A percentile compares a stretch with the other conserved stretches of the same genome.
phyloP scores from a whole-genome alignment of 2,113 vertebrate genomes.

The Notarius quadriscutis region DNA sequence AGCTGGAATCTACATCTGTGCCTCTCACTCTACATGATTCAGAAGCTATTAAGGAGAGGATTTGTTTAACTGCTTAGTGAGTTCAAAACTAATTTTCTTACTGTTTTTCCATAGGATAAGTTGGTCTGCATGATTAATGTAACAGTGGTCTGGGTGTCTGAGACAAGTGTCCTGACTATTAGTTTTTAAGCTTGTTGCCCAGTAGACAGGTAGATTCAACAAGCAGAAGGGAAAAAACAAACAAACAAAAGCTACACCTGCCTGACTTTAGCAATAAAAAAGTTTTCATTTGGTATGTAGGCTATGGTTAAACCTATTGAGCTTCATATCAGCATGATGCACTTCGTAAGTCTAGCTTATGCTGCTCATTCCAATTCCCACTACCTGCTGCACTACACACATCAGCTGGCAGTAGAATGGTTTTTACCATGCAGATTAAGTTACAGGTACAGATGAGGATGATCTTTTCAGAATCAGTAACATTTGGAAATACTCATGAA shows the following conservation, averaged over 20 bases:
- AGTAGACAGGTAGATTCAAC: neutral
- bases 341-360: neutral
- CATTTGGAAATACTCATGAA: neutral
- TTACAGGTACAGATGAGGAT: neutral
- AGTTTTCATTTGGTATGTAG: neutral
- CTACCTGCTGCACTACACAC: too few relatives aligned
- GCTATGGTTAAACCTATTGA: neutral
- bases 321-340: neutral
- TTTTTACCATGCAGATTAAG: neutral
- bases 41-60: neutral
- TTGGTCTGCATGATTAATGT: neutral
- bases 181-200: neutral
- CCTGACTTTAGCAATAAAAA: neutral
- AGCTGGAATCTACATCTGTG: conserved; percentile 2
- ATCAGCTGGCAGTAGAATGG: neutral
- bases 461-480: neutral
- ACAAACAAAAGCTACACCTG: neutral
- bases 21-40: neutral
- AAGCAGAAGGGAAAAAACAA: neutral
- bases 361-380: neutral
- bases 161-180: neutral
- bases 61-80: neutral
- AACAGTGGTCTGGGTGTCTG: neutral
- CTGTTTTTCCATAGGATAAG: neutral
- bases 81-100: neutral